Evolutionary conservation across 2,113 vertebrate species (phyloP), one percentile per base, ranked within the genome.

Genomic region (Ploceus nigricollis): DNA sequence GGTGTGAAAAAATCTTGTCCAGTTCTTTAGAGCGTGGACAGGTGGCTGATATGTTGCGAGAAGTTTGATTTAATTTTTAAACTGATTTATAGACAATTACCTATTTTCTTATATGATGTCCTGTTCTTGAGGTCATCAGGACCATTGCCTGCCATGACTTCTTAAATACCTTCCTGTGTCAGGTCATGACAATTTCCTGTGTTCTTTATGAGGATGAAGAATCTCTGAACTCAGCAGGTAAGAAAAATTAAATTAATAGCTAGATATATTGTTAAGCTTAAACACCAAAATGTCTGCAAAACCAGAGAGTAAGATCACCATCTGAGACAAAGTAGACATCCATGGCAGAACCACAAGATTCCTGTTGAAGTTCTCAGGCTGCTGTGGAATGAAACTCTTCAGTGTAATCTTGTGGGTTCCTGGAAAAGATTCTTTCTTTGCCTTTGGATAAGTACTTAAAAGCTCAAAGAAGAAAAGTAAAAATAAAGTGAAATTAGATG

Each of bases 101-200:
- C 4, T 48, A 7, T 87, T 64, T 77, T 45, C 13, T 64, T 86
- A 24, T 37, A 18, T 40, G 5, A 22, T 27, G 9, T 48, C 15
- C 18, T 65, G 0, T 51, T 82, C 16, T 80, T 69, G 40, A 58
- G 21, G 21, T 56, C 1, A 3, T n/a, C 1, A 2, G 0, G 4
- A 54, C 33, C 19, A 24, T 40, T 64, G 28, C 22, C 8, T 2
- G 0, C 42, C 2, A 1, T 27, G 35, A 30, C 45, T 73, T 78
- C 0, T 0, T 60, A 47, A 87, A 60, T 60, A 63, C 24, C 28
- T 94, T 53, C 48, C 51, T 87, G 20, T 80, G 39, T 76, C 35
- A 33, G 31, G 44, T 83, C 28, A 37, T 40, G 35, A 27, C 15
- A 44, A 23, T 65, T 82, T 53, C 27, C 19, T 79, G n/a, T 61